These are phyloP conservation scores for Anguilla anguilla DNA, from an alignment of 2,797 vertebrate species.

Conservation along the genomic window DNA sequence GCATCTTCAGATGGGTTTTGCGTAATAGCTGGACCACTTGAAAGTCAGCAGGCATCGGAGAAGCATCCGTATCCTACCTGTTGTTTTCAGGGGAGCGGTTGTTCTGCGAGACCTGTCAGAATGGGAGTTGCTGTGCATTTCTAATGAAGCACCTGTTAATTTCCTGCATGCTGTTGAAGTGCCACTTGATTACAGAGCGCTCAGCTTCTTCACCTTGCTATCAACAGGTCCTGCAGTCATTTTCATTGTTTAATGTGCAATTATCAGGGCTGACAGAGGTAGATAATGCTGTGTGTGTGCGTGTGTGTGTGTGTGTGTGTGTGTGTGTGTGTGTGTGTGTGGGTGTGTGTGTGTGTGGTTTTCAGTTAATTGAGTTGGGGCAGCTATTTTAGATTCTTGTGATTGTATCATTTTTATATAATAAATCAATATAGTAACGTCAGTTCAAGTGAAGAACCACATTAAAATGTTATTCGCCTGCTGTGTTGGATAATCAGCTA, in stretches of 20 bases:
- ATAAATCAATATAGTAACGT: background rate
- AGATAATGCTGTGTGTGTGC: conserved; percentile 8
- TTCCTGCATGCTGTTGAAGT: conserved; percentile 9
- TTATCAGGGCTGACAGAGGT: conserved; percentile 12
- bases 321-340: background rate
- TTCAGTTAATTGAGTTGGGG: background rate
- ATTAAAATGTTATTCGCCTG: background rate
- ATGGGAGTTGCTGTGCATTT: conserved; percentile 3
- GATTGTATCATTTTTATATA: background rate
- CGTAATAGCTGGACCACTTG: conserved; percentile 4
- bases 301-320: background rate
- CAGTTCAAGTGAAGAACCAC: background rate
- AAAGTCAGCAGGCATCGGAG: background rate
- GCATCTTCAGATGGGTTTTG: background rate
- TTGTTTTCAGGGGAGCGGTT: conserved; percentile 11
- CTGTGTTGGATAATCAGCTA: background rate
- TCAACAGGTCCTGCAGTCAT: conserved; percentile 12
- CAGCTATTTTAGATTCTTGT: background rate
- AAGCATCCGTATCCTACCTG: background rate
- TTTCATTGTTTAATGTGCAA: conserved; percentile 23
- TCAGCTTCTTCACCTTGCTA: conserved; percentile 12
- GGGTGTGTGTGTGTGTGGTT: conserved; percentile 12
- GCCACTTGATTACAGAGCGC: conserved; percentile 23
- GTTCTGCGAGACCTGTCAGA: background rate
- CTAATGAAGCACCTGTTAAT: conserved; percentile 6